A percentile compares a stretch with the other conserved stretches of the same genome.
phyloP scores from a whole-genome alignment of 2,888 invertebrate genomes.

The Heliconius hortense region DNA sequence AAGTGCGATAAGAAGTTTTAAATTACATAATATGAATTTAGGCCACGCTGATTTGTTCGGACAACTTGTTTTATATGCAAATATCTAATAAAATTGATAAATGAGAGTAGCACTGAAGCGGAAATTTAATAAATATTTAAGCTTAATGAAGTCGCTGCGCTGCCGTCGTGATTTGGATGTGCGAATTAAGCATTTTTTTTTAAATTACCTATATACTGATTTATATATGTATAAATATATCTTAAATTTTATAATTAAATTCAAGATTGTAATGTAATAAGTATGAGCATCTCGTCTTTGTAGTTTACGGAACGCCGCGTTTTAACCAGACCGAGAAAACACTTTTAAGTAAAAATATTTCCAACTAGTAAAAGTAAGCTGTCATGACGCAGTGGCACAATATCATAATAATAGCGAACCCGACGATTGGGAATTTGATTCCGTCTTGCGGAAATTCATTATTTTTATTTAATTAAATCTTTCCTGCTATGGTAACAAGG shows the following conservation, averaged over 20 bases:
- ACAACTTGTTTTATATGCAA: conserved; percentile 14
- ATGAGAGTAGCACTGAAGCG: background rate
- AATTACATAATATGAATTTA: conserved; percentile 13
- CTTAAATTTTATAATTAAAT: too few species aligned
- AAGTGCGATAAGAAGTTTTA: conserved; percentile 13
- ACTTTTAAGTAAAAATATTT: background rate
- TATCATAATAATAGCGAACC: background rate
- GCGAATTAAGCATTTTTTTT: background rate
- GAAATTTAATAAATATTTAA: conserved; percentile 1
- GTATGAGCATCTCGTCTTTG: background rate
- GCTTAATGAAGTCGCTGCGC: background rate
- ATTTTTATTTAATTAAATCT: background rate
- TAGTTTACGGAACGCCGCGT: background rate
- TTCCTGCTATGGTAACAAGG: background rate
- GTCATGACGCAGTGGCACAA: background rate
- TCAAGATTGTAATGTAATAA: background rate
- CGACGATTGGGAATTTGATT: background rate
- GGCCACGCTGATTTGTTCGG: conserved; percentile 2
- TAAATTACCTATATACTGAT: background rate
- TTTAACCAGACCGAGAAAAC: background rate
- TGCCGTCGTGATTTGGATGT: background rate
- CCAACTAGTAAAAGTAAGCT: background rate
- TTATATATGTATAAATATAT: background rate
- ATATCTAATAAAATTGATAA: conserved; percentile 14
- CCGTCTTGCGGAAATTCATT: background rate